phyloP scores from a whole-genome alignment of 1,140 invertebrate genomes.

The Gyrodactylus bullatarudis region DNA sequence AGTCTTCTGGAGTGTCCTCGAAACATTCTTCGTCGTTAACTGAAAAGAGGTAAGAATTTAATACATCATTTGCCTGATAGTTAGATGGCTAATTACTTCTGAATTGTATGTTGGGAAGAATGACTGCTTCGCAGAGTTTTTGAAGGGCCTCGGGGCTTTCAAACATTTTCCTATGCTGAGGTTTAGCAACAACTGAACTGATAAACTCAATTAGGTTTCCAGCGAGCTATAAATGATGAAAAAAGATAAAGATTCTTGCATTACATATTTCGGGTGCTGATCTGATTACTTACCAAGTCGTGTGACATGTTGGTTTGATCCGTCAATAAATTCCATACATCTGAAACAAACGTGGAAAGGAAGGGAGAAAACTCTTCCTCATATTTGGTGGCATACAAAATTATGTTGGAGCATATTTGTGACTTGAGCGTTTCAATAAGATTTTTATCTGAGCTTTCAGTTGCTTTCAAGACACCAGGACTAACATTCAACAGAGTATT shows the following conservation, averaged over 20 bases:
- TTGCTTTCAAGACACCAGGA: conserved; percentile 11
- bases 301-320: conserved; percentile 54
- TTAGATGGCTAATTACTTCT: too few species aligned
- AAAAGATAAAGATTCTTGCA: too few species aligned
- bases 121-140: conserved; percentile 75
- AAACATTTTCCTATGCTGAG: conserved; percentile 51
- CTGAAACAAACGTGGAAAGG: conserved; percentile 52
- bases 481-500: conserved; percentile 30
- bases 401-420: conserved; percentile 71
- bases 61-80: too few species aligned
- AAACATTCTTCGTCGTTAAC: conserved; percentile 78
- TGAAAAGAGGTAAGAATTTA: too few species aligned
- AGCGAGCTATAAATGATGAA: too few species aligned
- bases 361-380: conserved; percentile 71
- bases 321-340: conserved; percentile 53
- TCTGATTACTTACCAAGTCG: too few species aligned
- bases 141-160: conserved; percentile 44
- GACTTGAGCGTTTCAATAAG: conserved; percentile 58
- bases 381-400: conserved; percentile 76
- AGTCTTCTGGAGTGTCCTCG: conserved; percentile 88
- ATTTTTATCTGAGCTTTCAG: conserved; percentile 53
- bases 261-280: too few species aligned
- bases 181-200: conserved; percentile 56
- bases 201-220: conserved; percentile 78
- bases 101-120: conserved; percentile 88